phyloP scores from a whole-genome alignment of 2,113 vertebrate species.

The Dicaeum eximium region DNA sequence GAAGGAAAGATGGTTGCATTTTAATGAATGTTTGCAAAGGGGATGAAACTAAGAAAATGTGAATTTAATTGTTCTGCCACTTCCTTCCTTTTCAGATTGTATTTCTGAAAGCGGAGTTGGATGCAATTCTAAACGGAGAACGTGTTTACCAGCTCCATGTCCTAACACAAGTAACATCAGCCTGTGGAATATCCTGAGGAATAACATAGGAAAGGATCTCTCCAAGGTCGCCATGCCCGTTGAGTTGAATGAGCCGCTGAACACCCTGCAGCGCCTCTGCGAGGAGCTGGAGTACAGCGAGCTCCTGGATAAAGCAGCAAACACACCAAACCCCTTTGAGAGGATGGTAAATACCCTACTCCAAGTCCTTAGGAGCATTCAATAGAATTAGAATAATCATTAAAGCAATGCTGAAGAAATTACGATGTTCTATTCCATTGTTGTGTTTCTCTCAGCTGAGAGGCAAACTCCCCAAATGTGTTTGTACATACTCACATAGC shows the following conservation, averaged over 20 bases:
- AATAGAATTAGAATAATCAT: not conserved
- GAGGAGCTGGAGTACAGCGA: conserved; percentile 98
- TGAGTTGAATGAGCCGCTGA: conserved; percentile 92
- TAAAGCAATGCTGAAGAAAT: not conserved
- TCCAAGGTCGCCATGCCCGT: conserved; percentile 98
- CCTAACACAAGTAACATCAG: conserved; percentile 89
- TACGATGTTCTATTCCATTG: not conserved
- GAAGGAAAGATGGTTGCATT: not conserved
- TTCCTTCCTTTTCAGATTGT: conserved; percentile 69
- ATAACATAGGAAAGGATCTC: conserved; percentile 97
- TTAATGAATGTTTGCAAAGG: not conserved
- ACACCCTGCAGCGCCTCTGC: conserved; percentile 92
- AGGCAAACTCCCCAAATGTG: not conserved
- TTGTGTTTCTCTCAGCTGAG: not conserved
- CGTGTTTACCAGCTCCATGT: conserved; percentile 81
- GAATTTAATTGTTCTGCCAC: not conserved
- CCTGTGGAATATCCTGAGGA: conserved; percentile 95
- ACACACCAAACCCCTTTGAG: conserved; percentile 76
- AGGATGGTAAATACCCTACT: conserved; percentile 83
- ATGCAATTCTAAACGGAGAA: conserved; percentile 72
- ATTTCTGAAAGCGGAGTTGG: conserved; percentile 62
- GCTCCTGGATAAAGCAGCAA: conserved; percentile 85
- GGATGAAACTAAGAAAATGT: not conserved
- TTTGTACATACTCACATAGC: not conserved
- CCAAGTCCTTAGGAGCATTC: not conserved